Conservation (phyloP, 2,888 invertebrate genomes). For the Drosophila eohydei region DNA sequence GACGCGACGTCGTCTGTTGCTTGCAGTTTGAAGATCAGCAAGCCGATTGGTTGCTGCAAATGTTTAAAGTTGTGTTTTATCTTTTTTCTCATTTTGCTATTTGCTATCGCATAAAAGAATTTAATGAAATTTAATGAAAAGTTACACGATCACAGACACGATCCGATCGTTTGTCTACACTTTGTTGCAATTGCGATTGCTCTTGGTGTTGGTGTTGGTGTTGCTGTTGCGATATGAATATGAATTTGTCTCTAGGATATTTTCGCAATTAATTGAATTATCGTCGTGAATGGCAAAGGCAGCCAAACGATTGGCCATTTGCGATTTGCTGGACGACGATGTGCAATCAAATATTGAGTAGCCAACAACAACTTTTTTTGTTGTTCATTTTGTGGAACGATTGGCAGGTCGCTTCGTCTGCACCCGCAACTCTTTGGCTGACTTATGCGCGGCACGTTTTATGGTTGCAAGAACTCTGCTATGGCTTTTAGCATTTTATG, state of each 20-base stretch:
- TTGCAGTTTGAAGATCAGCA: constrained; percentile 48
- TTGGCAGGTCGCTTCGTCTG: constrained; percentile 55
- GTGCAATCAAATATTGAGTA: constrained; percentile 64
- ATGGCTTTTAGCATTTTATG: constrained; percentile 34
- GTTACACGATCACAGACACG: constrained; percentile 75
- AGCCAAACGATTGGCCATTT: constrained; percentile 26
- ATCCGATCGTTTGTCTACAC: constrained; percentile 60
- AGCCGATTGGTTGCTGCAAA: constrained; percentile 45
- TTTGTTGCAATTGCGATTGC: constrained; percentile 52
- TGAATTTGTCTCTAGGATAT: constrained; percentile 80
- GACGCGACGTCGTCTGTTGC: constrained; percentile 16
- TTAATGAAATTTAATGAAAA: constrained; percentile 81
- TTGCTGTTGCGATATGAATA: constrained; percentile 62
- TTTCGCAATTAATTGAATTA: constrained; percentile 81
- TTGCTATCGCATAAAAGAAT: constrained; percentile 80
- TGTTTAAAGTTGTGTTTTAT: constrained; percentile 32
- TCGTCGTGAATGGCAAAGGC: constrained; percentile 76
- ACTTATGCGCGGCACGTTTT: constrained; percentile 62
- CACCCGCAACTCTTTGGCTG: constrained; percentile 23
- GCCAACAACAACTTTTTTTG: constrained; percentile 27
- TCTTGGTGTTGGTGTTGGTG: constrained; percentile 10
- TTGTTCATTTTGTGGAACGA: constrained; percentile 37
- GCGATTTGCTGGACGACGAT: constrained; percentile 49
- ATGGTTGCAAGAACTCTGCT: constrained; percentile 58
- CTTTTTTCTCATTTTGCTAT: constrained; percentile 30